Evolutionary conservation across 1,140 invertebrate species (phyloP).

Genomic region (Pseudachorutes palmiensis): DNA sequence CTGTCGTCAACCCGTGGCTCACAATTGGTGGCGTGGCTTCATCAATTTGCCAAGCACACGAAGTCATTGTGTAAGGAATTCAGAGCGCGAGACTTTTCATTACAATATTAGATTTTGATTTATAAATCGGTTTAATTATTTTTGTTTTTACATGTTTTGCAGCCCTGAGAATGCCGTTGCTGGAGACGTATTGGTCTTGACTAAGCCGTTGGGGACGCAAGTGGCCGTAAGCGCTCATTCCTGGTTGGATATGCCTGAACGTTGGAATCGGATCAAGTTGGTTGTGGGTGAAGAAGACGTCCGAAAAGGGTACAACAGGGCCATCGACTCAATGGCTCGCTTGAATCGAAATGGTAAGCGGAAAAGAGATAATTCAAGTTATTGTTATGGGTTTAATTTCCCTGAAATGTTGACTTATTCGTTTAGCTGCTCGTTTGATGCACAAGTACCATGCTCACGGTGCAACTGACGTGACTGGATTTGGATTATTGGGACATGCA

Average conservation of each 20-base stretch:
- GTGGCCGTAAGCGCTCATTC: conserved; percentile 96
- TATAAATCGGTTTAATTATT: not conserved
- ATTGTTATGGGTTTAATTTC: too few relatives aligned
- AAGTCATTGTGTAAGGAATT: conserved; percentile 78
- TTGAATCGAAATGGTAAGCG: conserved; percentile 71
- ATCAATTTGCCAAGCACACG: conserved; percentile 85
- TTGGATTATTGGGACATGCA: conserved; percentile 90
- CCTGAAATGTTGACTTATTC: too few relatives aligned
- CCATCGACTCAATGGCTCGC: conserved; percentile 95
- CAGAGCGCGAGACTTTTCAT: too few relatives aligned
- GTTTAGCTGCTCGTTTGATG: conserved; percentile 80
- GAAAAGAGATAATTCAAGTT: too few relatives aligned
- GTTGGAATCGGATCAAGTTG: conserved; percentile 91
- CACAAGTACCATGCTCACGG: conserved; percentile 97
- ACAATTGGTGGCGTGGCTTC: conserved; percentile 95
- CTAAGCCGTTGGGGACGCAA: conserved; percentile 92
- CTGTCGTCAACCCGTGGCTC: conserved; percentile 96
- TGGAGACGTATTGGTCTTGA: conserved; percentile 91
- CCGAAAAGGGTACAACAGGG: conserved; percentile 85
- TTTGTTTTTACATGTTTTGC: not conserved
- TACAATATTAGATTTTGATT: not conserved
- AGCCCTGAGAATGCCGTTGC: conserved; percentile 90
- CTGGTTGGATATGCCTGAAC: conserved; percentile 90
- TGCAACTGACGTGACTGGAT: conserved; percentile 94
- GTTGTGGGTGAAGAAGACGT: conserved; percentile 93